Evolutionary conservation across 2,888 invertebrate genomes (phyloP).

Genomic region (Amaurobius ferox): DNA sequence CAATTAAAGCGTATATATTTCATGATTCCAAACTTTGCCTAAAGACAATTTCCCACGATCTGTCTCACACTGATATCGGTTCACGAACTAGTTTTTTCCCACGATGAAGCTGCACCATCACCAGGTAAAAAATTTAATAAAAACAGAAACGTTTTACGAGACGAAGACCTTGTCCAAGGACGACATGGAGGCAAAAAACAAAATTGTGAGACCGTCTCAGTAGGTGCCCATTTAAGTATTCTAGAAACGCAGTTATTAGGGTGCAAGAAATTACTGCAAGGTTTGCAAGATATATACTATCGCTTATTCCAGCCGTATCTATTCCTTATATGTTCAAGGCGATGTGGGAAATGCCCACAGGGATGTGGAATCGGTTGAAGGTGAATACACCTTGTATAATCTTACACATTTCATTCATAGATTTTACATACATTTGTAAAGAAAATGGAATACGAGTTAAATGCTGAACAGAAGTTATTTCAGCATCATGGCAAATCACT

Average conservation of each 20-base stretch:
- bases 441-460: too few relatives aligned
- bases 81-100: conserved; percentile 40
- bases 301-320: too few relatives aligned
- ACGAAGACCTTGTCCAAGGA: conserved; percentile 62
- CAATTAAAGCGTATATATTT: conserved; percentile 8
- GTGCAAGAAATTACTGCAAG: conserved; percentile 36
- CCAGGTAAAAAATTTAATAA: conserved; percentile 2
- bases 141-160: neutral
- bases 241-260: conserved; percentile 42
- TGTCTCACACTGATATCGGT: conserved; percentile 23
- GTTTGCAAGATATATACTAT: conserved; percentile 14
- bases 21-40: conserved; percentile 23
- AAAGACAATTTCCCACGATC: conserved; percentile 63
- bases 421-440: too few relatives aligned
- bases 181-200: conserved; percentile 27
- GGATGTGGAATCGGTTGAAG: too few relatives aligned
- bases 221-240: conserved; percentile 51
- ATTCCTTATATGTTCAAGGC: too few relatives aligned
- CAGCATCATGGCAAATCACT: too few relatives aligned
- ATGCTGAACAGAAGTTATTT: too few relatives aligned
- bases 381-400: too few relatives aligned
- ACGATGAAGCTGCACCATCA: conserved; percentile 41
- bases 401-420: too few relatives aligned
- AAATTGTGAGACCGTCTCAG: conserved; percentile 19
- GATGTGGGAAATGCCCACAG: too few relatives aligned